Evolutionary conservation across 1,140 invertebrate species (phyloP).

Genomic region (Drosophila seguyi): DNA sequence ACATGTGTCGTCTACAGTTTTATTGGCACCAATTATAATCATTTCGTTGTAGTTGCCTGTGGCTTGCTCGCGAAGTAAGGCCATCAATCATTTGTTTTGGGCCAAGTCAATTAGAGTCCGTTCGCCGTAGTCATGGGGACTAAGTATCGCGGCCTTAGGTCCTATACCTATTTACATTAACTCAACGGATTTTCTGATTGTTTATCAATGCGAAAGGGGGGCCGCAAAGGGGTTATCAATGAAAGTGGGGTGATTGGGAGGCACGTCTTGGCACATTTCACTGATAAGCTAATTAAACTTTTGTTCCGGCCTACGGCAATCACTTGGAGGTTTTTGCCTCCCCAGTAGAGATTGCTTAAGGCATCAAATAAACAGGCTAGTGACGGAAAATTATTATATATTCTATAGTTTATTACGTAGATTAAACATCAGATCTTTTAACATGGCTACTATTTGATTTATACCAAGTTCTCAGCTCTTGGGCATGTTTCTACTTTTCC

Average conservation of each 20-base stretch:
- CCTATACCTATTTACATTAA: slow-evolving; percentile 60
- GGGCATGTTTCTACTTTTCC: neutral
- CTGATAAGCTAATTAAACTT: slow-evolving; percentile 39
- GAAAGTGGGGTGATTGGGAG: slow-evolving; percentile 21
- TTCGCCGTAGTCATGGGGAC: slow-evolving; percentile 57
- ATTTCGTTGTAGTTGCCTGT: slow-evolving; percentile 16
- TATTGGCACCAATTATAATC: slow-evolving; percentile 74
- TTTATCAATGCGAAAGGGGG: slow-evolving; percentile 35
- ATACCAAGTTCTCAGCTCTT: neutral
- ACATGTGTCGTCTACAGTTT: slow-evolving; percentile 67
- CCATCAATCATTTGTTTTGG: slow-evolving; percentile 70
- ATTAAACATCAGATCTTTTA: no score
- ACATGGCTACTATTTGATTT: neutral
- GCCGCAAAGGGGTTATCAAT: neutral
- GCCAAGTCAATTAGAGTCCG: slow-evolving; percentile 53
- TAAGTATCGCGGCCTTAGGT: slow-evolving; percentile 44
- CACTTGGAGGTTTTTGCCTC: neutral
- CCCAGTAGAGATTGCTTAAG: neutral
- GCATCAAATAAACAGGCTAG: neutral
- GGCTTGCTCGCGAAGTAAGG: slow-evolving; percentile 28
- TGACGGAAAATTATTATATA: neutral
- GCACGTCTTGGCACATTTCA: slow-evolving; percentile 18
- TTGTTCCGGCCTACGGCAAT: slow-evolving; percentile 6
- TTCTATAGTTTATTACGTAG: no score
- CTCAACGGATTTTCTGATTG: slow-evolving; percentile 53